phyloP scores from a whole-genome alignment of 2,113 vertebrate genomes.

The Mirounga angustirostris region DNA sequence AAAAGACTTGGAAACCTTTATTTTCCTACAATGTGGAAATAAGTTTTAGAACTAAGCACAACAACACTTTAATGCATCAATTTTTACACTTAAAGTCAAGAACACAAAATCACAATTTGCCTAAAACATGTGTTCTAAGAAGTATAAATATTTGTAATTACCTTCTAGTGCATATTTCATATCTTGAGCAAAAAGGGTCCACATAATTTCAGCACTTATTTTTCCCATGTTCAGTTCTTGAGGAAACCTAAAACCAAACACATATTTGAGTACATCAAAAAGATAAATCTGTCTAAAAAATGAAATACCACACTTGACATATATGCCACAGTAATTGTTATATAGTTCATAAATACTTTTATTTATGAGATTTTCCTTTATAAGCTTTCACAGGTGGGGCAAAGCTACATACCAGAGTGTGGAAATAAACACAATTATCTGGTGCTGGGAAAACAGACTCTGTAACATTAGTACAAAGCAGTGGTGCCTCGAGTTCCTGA shows the following conservation, averaged over 20 bases:
- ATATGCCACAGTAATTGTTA: neutral
- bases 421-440: neutral
- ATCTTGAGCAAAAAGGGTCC: slow-evolving; percentile 96
- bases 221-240: slow-evolving; percentile 97
- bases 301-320: neutral
- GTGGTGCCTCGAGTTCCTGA: neutral
- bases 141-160: slow-evolving; percentile 81
- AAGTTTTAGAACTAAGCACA: neutral
- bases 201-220: slow-evolving; percentile 96
- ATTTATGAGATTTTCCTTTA: neutral
- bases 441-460: neutral
- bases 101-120: neutral
- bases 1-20: neutral
- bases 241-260: slow-evolving; percentile 93
- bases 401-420: neutral
- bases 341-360: neutral
- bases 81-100: slow-evolving; percentile 24
- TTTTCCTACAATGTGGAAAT: neutral
- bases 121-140: neutral
- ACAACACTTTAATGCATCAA: neutral
- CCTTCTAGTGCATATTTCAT: slow-evolving; percentile 99
- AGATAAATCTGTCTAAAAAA: neutral
- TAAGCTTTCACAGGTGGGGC: neutral
- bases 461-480: neutral
- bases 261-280: slow-evolving; percentile 54